Evolutionary conservation across 2,888 invertebrate genomes (phyloP).

Genomic region (Fragum fragum): DNA sequence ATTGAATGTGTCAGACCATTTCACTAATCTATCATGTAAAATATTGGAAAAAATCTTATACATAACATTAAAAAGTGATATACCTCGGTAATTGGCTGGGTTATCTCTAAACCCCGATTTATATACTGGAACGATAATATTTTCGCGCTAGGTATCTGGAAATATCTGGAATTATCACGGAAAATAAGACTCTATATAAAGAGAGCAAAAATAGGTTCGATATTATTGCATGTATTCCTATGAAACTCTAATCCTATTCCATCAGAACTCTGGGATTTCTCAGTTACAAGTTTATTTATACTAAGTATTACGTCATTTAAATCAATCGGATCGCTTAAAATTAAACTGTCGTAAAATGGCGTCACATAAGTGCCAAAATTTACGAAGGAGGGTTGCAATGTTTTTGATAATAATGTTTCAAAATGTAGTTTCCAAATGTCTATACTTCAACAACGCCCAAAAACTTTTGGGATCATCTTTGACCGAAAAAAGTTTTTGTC

Average conservation of each 20-base stretch:
- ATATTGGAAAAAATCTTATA: constrained; percentile 12
- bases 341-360: neutral
- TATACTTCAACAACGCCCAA: too few species aligned
- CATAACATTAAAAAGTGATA: neutral
- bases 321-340: neutral
- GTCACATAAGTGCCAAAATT: neutral
- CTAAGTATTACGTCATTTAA: neutral
- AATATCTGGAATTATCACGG: neutral
- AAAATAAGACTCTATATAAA: neutral
- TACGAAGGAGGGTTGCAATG: neutral
- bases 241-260: neutral
- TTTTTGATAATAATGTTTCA: neutral
- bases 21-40: neutral
- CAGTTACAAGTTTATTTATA: neutral
- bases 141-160: neutral
- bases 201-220: too few species aligned
- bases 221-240: neutral
- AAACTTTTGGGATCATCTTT: too few species aligned
- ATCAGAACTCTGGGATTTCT: neutral
- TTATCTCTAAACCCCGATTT: neutral
- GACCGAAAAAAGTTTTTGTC: too few species aligned
- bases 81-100: neutral
- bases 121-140: neutral
- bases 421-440: neutral
- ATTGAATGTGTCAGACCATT: constrained; percentile 8